Evolutionary conservation across 2,797 vertebrate species (phyloP), one percentile per base, ranked within the genome.

Genomic region (Aldrovandia affinis): DNA sequence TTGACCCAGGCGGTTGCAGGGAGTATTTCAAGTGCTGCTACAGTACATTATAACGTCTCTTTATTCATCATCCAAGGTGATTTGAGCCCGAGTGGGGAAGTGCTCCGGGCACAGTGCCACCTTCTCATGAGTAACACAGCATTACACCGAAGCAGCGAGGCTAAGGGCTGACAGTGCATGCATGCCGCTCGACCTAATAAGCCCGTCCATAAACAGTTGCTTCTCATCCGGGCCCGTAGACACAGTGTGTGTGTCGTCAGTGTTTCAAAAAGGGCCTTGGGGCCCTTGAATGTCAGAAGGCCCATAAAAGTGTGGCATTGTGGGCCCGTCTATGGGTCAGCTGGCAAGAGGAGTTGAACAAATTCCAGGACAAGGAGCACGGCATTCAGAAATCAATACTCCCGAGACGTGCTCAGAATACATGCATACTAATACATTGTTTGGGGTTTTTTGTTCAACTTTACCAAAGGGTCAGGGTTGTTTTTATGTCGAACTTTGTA

Each of bases 331-430:
- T 59, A 15, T 22, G 55, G 55, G 55, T 59, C 55, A 6, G 55
- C 20, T 59, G 55, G 55, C 55, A 59, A 59, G 55, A 59, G 55
- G 20, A 22, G 10, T 22, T 59, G 55, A 59, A 59, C 20, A 59
- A 59, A 59, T 59, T 22, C 18, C 55, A 59, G 55, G 22, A 59
- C 55, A 59, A 59, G 55, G 15, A 59, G 55, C 55, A 22, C 20
- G 59, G 68, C 81, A 63, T 20, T 77, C 78, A 81, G 78, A 81
- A 52, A 78, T 47, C 59, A 84, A 83, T 54, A 70, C 88, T 30
- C 63, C 80, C 75, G 85, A 83, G 5, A 42, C 18, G 10, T 68
- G 82, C 84, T 85, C 10, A 36, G 78, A 85, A 85, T 84, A 12
- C 81, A 87, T 86, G 85, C 59, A 83, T 55, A 70, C 52, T 78